Percentiles rank a stretch among this genome's conserved stretches.
Evolutionary conservation across 1,140 invertebrate genomes (phyloP).

Genomic region (Tribolium castaneum): DNA sequence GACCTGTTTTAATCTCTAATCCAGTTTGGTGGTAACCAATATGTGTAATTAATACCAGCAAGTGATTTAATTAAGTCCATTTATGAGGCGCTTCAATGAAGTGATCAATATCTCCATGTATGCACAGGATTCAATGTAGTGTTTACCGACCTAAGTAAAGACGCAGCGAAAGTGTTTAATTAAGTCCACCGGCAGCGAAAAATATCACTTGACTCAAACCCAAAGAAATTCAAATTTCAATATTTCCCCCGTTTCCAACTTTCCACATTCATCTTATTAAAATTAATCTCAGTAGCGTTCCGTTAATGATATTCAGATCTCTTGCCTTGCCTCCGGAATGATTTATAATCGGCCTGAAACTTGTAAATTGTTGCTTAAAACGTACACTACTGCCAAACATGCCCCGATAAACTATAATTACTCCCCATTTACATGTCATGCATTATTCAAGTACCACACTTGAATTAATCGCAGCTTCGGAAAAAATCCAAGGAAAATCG

Average conservation of each 20-base stretch:
- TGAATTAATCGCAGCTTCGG: background rate
- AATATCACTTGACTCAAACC: background rate
- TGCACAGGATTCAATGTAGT: slow-evolving; percentile 31
- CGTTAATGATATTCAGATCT: slow-evolving; percentile 25
- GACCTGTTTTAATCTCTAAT: background rate
- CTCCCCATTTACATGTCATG: background rate
- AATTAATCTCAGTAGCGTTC: slow-evolving; percentile 36
- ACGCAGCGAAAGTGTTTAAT: slow-evolving; percentile 28
- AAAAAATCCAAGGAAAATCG: background rate
- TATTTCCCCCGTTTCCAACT: slow-evolving; percentile 14
- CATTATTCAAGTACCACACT: background rate
- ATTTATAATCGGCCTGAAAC: slow-evolving; percentile 26
- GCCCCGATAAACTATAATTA: background rate
- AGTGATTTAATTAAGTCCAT: slow-evolving; percentile 27
- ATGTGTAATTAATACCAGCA: slow-evolving; percentile 11
- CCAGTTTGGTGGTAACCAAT: background rate
- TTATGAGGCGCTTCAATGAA: slow-evolving; percentile 26
- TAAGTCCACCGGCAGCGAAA: slow-evolving; percentile 3
- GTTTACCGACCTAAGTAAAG: slow-evolving; percentile 38
- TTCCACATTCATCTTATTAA: slow-evolving; percentile 37
- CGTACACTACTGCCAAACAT: background rate
- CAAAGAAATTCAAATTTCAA: background rate
- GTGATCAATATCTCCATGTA: slow-evolving; percentile 22
- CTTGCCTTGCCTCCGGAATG: background rate
- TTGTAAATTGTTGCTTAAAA: background rate